Base-by-base conservation (phyloP, 2,113 vertebrate species). In the Chitala chitala region DNA sequence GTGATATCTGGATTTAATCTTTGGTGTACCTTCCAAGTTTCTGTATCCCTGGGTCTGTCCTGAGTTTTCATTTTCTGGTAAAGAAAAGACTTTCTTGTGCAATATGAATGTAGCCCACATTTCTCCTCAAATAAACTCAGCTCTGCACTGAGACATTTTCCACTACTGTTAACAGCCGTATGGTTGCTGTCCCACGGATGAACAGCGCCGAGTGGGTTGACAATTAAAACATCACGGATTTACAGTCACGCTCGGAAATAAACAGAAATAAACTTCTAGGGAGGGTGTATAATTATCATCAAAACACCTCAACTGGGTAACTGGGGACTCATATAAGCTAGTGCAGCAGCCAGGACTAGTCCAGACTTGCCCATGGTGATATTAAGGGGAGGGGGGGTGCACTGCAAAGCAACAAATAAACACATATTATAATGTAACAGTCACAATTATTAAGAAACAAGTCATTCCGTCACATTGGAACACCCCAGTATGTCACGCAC, bases 221-320 rank as follows among this genome's bases (percentile, higher is more conserved):
- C 63, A 66, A 46, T 68, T 68, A 68, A 68, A 68, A 68, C 38
- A 68, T 46, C 42, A 46, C 22, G 46, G 38, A 42, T 68, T 68
- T 48, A 46, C 40, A 46, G 26, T 38, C 9, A 22, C 42, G 46
- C 64, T 22, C 64, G 12, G 44, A 26, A 68, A 68, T 46, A 44
- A 68, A 46, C 42, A 68, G 38, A 68, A 68, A 68, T 68, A 10
- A 20, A 68, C 38, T 46, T 46, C 40, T n/a, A 26, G 22, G 20
- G 22, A 8, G 42, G 40, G n/a, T 15, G 15, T 38, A 26, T 68
- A 68, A 68, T 68, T 68, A 46, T 68, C 42, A 6, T 68, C 24
- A n/a, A 22, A 29, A 46, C 42, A 46, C 64, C 22, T 46, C 42
- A 42, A 5, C 2, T 29, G n/a, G 63, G 22, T 66, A 68, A 68